Base-by-base conservation (phyloP, 2,113 vertebrate species). In the Arvicanthis niloticus region DNA sequence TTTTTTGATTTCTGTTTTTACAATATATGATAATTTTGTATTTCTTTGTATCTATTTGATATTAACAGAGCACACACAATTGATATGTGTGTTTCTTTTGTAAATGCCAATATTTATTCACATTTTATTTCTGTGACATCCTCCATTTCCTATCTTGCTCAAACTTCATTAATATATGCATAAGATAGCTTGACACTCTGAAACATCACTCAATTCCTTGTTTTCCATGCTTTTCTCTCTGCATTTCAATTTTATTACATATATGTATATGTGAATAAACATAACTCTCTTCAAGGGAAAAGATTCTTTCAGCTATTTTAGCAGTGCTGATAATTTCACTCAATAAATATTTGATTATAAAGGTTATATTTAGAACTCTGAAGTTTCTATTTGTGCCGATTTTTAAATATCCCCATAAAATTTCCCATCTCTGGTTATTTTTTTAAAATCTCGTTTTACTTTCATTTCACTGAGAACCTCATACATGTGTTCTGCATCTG, bases 291-390 rank as follows among this genome's bases (percentile, higher is more conserved):
- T 37, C 75, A 94, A 92, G 37, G 31, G 56, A 58, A 89, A 81
- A 51, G 17, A 91, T 76, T 16, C 53, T 81, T 80, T 77, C 73
- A 93, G 81, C 42, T 84, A 8, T 76, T 81, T 5, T 95, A 87
- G 45, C 12, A 78, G 2, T 85, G 19, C 21, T 67, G 45, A 80
- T 76, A 81, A 80, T 95, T 15, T 34, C n/a, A 53, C 40, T 48
- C 51, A 96, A 87, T 34, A 65, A 78, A 77, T 91, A 45, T 65
- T 86, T 87, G 4, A 93, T 82, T 87, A 89, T 58, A 93, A 56
- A 91, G 60, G 45, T 68, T 67, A 1, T 58, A 78, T 76, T 76
- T 94, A 73, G 51, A 19, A 24, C 53, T 92, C 40, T 84, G 53
- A 88, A 34, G 1, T 84, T 93, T 88, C 87, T 75, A 16, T 91